Conservation (phyloP, 2,797 vertebrate genomes). For the Chelon auratus region DNA sequence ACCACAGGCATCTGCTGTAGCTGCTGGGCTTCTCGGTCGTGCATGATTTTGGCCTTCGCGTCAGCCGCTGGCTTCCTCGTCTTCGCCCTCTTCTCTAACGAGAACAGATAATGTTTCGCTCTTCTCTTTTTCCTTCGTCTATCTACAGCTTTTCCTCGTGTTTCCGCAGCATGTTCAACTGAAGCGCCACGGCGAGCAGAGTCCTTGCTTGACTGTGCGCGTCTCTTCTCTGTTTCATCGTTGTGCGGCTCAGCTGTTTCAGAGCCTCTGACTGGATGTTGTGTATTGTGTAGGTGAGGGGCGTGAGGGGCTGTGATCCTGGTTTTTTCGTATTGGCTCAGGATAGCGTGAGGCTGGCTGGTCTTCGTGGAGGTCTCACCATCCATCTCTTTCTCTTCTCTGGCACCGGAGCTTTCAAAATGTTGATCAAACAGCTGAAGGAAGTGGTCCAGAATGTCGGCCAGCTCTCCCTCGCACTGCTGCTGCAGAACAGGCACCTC, state of each 20-base stretch:
- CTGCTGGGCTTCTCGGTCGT: slow-evolving; percentile 4
- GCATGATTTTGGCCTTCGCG: background rate
- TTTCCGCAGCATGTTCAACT: background rate
- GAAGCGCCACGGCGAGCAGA: fast-evolving
- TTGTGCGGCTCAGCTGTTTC: slow-evolving; percentile 1
- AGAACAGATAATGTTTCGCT: background rate
- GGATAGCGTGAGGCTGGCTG: background rate
- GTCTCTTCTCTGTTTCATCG: background rate
- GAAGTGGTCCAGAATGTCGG: slow-evolving; percentile 77
- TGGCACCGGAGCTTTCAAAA: slow-evolving; percentile 5
- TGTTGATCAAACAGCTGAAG: slow-evolving; percentile 76
- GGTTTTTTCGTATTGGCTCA: background rate
- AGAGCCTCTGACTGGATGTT: background rate
- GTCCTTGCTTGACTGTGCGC: background rate
- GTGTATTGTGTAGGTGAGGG: background rate
- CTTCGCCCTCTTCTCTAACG: slow-evolving; percentile 25
- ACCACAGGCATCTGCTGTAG: slow-evolving; percentile 55
- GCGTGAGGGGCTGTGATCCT: background rate
- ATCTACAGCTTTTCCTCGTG: fast-evolving
- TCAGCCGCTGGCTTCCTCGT: background rate
- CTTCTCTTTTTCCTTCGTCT: background rate
- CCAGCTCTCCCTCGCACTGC: slow-evolving; percentile 66
- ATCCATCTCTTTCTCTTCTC: slow-evolving; percentile 11
- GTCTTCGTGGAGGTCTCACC: slow-evolving; percentile 1
- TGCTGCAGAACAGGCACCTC: slow-evolving; percentile 45